Evolutionary conservation across 2,888 invertebrate species (phyloP).

Genomic region (Hermaeophaga mercurialis): DNA sequence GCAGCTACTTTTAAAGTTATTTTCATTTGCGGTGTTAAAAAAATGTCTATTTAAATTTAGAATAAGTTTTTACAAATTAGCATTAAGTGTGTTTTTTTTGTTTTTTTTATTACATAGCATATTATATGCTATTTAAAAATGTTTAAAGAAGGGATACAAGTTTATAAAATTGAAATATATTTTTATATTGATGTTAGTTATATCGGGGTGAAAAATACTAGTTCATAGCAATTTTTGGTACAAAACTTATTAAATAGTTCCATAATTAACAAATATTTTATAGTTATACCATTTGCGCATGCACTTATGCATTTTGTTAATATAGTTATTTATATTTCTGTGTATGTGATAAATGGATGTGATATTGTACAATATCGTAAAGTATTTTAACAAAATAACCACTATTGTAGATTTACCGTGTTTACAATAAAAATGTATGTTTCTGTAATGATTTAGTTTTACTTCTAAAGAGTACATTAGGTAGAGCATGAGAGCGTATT

Average conservation of each 20-base stretch:
- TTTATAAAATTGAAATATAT: constrained; percentile 40
- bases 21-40: constrained; percentile 17
- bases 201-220: constrained; percentile 35
- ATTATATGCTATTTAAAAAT: constrained; percentile 27
- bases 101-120: constrained; percentile 19
- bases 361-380: constrained; percentile 40
- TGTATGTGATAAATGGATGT: constrained; percentile 44
- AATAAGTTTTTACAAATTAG: constrained; percentile 29
- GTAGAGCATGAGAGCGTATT: too few relatives aligned
- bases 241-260: constrained; percentile 37
- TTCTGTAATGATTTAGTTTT: constrained; percentile 23
- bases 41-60: constrained; percentile 24
- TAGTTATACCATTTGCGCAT: constrained; percentile 38
- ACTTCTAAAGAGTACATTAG: too few relatives aligned
- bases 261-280: constrained; percentile 33
- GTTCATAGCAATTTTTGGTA: constrained; percentile 38
- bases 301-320: constrained; percentile 41
- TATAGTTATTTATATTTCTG: constrained; percentile 41
- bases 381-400: constrained; percentile 40
- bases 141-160: constrained; percentile 36
- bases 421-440: constrained; percentile 36
- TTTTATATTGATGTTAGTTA: constrained; percentile 41
- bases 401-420: constrained; percentile 37
- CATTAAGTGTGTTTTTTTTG: constrained; percentile 29
- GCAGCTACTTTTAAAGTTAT: constrained; percentile 1